A percentile compares a stretch with the other conserved stretches of the same genome.
phyloP scores from a whole-genome alignment of 2,888 invertebrate genomes.

The Rutpela maculata region DNA sequence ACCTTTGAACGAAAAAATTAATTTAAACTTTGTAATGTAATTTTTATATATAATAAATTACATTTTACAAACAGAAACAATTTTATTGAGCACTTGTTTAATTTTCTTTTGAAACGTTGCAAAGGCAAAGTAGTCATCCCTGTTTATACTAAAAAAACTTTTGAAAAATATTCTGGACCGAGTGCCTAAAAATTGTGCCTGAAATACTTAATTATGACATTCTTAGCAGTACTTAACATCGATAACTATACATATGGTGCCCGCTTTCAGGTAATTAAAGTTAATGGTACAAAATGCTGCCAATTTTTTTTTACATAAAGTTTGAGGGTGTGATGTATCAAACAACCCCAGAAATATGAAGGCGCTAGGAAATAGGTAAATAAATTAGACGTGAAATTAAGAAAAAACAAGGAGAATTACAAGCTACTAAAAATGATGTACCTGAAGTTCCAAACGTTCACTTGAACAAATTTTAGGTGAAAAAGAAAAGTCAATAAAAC shows the following conservation, averaged over 20 bases:
- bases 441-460: too few relatives aligned
- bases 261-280: background rate
- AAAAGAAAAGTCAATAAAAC: too few relatives aligned
- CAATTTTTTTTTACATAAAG: background rate
- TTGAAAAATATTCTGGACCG: slow-evolving; percentile 32
- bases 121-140: slow-evolving; percentile 52
- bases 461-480: too few relatives aligned
- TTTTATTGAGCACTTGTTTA: background rate
- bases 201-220: slow-evolving; percentile 36
- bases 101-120: background rate
- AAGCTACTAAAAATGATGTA: too few relatives aligned
- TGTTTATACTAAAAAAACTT: slow-evolving; percentile 46
- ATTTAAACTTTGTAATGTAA: too few relatives aligned
- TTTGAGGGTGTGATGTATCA: background rate
- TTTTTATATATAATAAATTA: too few relatives aligned
- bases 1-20: too few relatives aligned
- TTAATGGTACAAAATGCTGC: background rate
- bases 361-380: too few relatives aligned
- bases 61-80: too few relatives aligned
- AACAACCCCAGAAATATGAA: too few relatives aligned
- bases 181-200: slow-evolving; percentile 38
- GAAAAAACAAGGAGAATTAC: too few relatives aligned
- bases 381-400: too few relatives aligned
- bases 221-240: background rate
- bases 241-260: background rate